Conservation (phyloP, 2,888 invertebrate genomes). For the Holacanthella duospinosa region DNA sequence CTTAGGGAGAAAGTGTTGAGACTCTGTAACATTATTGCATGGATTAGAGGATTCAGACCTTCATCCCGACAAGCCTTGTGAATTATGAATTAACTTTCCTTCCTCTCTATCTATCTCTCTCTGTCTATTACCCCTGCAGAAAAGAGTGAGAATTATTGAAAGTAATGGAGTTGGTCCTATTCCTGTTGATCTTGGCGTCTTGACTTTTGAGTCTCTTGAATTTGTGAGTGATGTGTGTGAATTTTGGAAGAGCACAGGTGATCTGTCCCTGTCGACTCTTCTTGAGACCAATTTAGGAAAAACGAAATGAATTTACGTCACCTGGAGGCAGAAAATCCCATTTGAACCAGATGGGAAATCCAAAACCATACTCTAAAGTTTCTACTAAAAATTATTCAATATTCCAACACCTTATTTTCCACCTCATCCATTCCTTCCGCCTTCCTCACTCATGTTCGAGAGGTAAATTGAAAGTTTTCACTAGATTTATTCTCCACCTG, state of each 20-base stretch:
- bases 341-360: background rate
- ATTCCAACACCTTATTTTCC: background rate
- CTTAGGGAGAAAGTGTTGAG: background rate
- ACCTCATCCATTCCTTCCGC: background rate
- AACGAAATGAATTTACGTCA: too few relatives aligned
- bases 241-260: too few relatives aligned
- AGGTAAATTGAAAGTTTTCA: conserved; percentile 4
- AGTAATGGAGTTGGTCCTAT: background rate
- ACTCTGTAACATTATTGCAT: background rate
- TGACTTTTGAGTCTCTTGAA: background rate
- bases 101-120: background rate
- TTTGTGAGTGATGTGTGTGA: too few relatives aligned
- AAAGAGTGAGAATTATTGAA: background rate
- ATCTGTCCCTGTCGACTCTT: too few relatives aligned
- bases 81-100: background rate
- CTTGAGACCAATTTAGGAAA: too few relatives aligned
- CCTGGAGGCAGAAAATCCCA: too few relatives aligned
- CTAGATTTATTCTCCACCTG: conserved; percentile 6
- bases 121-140: too few relatives aligned
- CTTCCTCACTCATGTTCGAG: background rate
- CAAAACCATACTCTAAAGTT: too few relatives aligned
- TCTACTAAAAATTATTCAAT: background rate
- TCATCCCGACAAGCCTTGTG: background rate
- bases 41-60: background rate
- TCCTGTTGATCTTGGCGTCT: background rate